Base-by-base conservation (phyloP, 2,888 invertebrate species). In the Cyaniris semiargus region DNA sequence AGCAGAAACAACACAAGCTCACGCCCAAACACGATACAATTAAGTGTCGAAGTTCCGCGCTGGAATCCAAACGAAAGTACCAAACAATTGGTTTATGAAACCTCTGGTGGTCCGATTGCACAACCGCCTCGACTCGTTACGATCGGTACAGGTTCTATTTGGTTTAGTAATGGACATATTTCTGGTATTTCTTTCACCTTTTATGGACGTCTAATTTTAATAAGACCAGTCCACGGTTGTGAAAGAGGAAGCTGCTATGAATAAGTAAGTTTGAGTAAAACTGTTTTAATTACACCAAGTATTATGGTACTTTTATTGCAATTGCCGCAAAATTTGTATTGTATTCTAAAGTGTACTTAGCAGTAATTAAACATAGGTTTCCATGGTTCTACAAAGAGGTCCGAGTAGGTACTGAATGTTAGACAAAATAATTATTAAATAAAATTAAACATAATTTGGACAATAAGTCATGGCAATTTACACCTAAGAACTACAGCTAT, bases 41-140 rank as follows among this genome's bases (percentile, higher is more conserved):
- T 66, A 66, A 31, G 27, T 31, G 27, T 66, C 27, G 66, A 66
- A 31, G 66, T 66, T 66, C 75, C 72, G 80, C 81, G 86, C 85
- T 84, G 84, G 82, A 83, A 85, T 82, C 84, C 78, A 81, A 80
- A 85, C 85, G 89, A 92, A 91, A 89, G 91, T 92, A 92, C 92
- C 91, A 90, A 91, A 90, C 90, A 91, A 91, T 90, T 87, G 87
- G 86, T 90, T 89, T 88, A 90, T 90, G 89, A 90, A 91, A 90
- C 88, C 85, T 89, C 89, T 89, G 83, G 83, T 86, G 84, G 88
- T 85, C 81, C 82, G 80, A 83, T 91, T 91, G 85, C 91, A 86
- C 90, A 93, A 92, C 87, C 81, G 80, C 80, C 83, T 81, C 83
- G 84, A 84, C 66, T 66, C 66, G 66, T 66, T 27, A 66, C 66